Base-by-base conservation (phyloP, 2,113 vertebrate genomes). In the Elaphurus davidianus region DNA sequence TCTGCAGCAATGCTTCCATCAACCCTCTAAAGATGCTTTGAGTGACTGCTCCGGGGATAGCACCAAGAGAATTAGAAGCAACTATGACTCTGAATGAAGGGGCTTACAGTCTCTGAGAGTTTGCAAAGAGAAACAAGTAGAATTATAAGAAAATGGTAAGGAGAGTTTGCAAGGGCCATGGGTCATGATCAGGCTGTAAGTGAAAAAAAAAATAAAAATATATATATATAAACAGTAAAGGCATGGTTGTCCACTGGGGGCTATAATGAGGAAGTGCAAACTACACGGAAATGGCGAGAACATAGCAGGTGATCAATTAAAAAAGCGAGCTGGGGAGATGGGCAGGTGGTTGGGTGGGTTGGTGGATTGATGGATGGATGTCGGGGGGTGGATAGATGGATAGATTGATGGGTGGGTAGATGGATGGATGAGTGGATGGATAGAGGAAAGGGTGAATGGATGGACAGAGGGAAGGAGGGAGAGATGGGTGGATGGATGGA, bases 371-470 rank as follows among this genome's bases (percentile, higher is more conserved):
- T 23, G 1, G 21, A 8, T 45, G 50, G 19, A 5, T 16, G 45
- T 16, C 2, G 1, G 3, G 43, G 12, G 16, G 16, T 7, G 17
- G 45, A 28, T 15, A 6, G 13, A 11, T 59, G 52, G 7, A 0
- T 19, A 10, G 21, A 4, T 13, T 2, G 16, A 3, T 40, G 14
- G 8, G 5, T 64, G 21, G 36, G 0, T 47, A 23, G n/a, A 16
- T 47, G 28, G 25, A 3, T 30, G 13, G 25, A 2, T 45, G 25
- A 19, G 0, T 71, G 3, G 28, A 12, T 50, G 14, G 2, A 1
- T 6, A 45, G 45, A 45, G 45, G 45, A 45, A 45, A 45, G 4
- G 15, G 2, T 57, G 13, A 3, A 0, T 52, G 14, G 14, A 13
- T 28, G 30, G 43, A 5, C 6, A 16, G 5, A 3, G 27, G 21